Evolutionary conservation across 2,113 vertebrate species (phyloP), one percentile per base, ranked within the genome.

Genomic region (Plestiodon gilberti): DNA sequence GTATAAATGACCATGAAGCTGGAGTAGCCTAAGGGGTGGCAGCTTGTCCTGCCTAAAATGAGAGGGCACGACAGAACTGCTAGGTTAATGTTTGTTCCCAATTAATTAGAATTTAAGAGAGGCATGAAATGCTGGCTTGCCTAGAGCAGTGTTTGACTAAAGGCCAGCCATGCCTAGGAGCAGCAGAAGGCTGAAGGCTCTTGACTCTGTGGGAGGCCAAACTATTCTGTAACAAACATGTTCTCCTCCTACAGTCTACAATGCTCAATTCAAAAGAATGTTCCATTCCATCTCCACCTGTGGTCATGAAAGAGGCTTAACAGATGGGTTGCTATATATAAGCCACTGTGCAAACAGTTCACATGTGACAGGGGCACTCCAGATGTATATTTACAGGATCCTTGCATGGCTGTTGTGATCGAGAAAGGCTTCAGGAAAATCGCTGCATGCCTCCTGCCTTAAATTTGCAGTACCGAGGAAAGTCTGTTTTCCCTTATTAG

Each of bases 101-200:
- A 91, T 94, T 93, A 94, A 95, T 95, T 94, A 95, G 85, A 1
- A 1, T 90, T 93, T 92, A 93, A 86, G 89, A 94, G 91, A 88
- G 90, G 91, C 92, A 93, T 94, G 93, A 94, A 94, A 95, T 93
- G 89, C 87, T 94, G 91, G 82, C 90, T 92, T 94, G 91, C 90
- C 89, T 87, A 87, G 90, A 92, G 92, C 90, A 28, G 83, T 62
- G 18, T 93, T 94, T 92, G 91, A 94, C 92, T 92, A 82, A 94
- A 93, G 91, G 89, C 90, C 85, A 94, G 87, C 86, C 82, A 15
- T 64, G 64, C 65, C 73, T 91, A 89, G 55, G 77, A 93, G 85
- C 88, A 88, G 86, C 93, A 89, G 87, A 93, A 93, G 90, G 93
- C 61, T 93, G 92, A 90, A 91, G 87, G 83, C 57, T 88, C 87